Evolutionary conservation across 2,888 invertebrate species (phyloP).

Genomic region (Monopis laevigella): DNA sequence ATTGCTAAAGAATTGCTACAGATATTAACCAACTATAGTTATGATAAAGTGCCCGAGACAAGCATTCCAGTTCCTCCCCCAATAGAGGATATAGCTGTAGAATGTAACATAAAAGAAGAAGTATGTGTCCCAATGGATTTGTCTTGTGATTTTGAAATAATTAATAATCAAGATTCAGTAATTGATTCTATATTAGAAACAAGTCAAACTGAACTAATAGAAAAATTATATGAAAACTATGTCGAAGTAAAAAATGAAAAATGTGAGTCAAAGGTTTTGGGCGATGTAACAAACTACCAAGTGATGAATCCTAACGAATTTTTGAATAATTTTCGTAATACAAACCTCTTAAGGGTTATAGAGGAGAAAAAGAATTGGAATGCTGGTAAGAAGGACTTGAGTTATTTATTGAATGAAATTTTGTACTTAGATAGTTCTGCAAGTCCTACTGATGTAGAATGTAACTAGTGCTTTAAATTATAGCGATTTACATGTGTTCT

Average conservation of each 20-base stretch:
- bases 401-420: slow-evolving; percentile 23
- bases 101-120: slow-evolving; percentile 12
- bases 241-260: slow-evolving; percentile 25
- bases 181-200: slow-evolving; percentile 67
- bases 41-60: slow-evolving; percentile 21
- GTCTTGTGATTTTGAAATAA: slow-evolving; percentile 4
- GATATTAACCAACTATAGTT: slow-evolving; percentile 58
- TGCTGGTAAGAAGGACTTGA: slow-evolving; percentile 60
- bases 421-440: slow-evolving; percentile 14
- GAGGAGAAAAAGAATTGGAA: slow-evolving; percentile 68
- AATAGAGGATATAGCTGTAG: background rate
- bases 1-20: slow-evolving; percentile 54
- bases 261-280: slow-evolving; percentile 29
- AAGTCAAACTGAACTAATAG: slow-evolving; percentile 61
- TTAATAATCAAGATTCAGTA: slow-evolving; percentile 26
- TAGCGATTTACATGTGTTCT: too few species aligned
- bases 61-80: background rate
- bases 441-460: background rate
- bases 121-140: slow-evolving; percentile 10
- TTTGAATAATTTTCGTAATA: slow-evolving; percentile 46
- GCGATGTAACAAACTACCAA: slow-evolving; percentile 18
- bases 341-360: slow-evolving; percentile 63
- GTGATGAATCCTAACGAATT: slow-evolving; percentile 49
- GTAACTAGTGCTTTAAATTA: too few species aligned
- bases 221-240: slow-evolving; percentile 57